Base-by-base conservation (phyloP, 1,140 invertebrate genomes). In the Drosophila seguyi region DNA sequence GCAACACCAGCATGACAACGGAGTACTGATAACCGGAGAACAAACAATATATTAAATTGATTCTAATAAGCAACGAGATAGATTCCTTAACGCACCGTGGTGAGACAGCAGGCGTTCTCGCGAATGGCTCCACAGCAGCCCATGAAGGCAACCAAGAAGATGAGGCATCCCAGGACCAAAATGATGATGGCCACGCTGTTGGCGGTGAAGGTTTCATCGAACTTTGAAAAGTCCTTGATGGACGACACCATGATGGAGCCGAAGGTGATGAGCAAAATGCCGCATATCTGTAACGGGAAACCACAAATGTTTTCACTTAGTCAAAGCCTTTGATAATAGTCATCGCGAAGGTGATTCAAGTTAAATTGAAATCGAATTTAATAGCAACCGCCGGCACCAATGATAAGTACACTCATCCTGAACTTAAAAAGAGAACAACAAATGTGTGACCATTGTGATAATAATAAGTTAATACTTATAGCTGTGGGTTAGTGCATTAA, bases 91-190 rank as follows among this genome's bases (percentile, higher is more conserved):
- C 93, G 94, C 93, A 97, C 96, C 80, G 96, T 96, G 78, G 96
- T 94, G 16, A 96, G 94, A 94, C 97, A 97, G 92, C 96, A 97
- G 68, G 96, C 94, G 78, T 95, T 96, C 91, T 97, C 96, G 62
- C 96, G 94, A 62, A 97, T 95, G 4, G 97, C 96, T 42, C 97
- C 97, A 80, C 97, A 97, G 93, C 97, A 98, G 75, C 97, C 97
- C 85, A 97, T 95, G 93, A 97, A 97, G 1, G 96, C 95, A 42
- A 97, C 95, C 16, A 97, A 60, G 81, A 97, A 97, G 63, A 97
- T 95, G 34, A 97, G 91, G 13, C 94, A 94, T 1, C 97, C 97
- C 68, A 97, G 91, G 41, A 96, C 92, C 75, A 97, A 95, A 48
- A 97, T 94, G 3, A 95, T 91, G 82, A 95, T 94, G 6, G 95